Evolutionary conservation across 2,797 vertebrate genomes (phyloP).

Genomic region (Amniataba percoides): DNA sequence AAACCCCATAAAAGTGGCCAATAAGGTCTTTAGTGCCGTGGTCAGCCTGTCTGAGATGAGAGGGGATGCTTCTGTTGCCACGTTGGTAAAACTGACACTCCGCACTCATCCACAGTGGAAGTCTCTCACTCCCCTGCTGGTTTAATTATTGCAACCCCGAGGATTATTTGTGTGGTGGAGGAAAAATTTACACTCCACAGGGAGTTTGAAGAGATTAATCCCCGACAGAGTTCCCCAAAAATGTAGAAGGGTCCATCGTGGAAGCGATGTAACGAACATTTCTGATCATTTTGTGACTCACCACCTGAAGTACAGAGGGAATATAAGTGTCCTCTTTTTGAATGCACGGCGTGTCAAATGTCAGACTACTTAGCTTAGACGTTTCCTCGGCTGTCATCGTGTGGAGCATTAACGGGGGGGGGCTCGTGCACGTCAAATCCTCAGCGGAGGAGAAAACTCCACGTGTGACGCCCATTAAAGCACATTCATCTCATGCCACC

Average conservation of each 20-base stretch:
- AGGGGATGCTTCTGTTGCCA: constrained; percentile 36
- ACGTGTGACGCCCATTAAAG: constrained; percentile 6
- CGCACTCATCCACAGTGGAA: constrained; percentile 15
- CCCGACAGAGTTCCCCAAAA: constrained; percentile 20
- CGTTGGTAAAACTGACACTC: not conserved
- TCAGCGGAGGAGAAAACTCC: constrained; percentile 11
- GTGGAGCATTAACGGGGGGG: not conserved
- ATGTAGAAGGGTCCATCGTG: not conserved
- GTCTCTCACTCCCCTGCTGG: constrained; percentile 56
- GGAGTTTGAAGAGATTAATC: constrained; percentile 44
- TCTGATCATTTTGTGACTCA: constrained; percentile 36
- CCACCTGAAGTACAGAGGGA: not conserved
- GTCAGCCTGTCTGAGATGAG: constrained; percentile 33
- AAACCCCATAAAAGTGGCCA: constrained; percentile 20
- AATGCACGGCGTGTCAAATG: not conserved
- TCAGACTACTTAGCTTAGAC: not conserved
- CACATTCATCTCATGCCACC: not conserved
- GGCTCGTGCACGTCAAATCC: constrained; percentile 3
- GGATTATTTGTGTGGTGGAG: constrained; percentile 51
- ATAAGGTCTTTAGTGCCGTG: constrained; percentile 30
- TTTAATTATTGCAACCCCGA: constrained; percentile 68
- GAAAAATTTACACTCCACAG: constrained; percentile 57
- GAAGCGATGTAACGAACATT: constrained; percentile 5
- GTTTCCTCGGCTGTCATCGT: constrained; percentile 10
- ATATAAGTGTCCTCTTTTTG: constrained; percentile 2